A percentile compares a stretch with the other conserved stretches of the same genome.
phyloP scores from a whole-genome alignment of 2,113 vertebrate genomes.

The Microcebus lehilahytsara region DNA sequence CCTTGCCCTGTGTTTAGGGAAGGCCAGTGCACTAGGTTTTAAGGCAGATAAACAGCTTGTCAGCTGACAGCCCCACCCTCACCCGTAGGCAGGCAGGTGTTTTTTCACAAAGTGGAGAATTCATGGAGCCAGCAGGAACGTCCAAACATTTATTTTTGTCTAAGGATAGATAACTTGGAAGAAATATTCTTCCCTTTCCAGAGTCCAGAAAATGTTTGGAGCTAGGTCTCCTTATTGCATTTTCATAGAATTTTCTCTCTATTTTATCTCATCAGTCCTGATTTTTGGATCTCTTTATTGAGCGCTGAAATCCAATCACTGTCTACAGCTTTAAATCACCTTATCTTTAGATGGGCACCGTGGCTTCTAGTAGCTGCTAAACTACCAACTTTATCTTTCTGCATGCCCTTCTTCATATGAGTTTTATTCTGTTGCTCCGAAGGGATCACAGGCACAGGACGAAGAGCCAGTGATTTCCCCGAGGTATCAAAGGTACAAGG shows the following conservation, averaged over 20 bases:
- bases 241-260: neutral
- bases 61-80: neutral
- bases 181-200: neutral
- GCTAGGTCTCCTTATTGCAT: neutral
- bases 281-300: neutral
- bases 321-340: neutral
- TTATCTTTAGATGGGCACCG: neutral
- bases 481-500: neutral
- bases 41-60: constrained; percentile 6
- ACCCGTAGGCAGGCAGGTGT: neutral
- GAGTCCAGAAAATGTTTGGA: neutral
- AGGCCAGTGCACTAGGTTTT: neutral
- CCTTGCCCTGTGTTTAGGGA: neutral
- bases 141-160: constrained; percentile 39
- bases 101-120: neutral
- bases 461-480: neutral
- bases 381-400: neutral
- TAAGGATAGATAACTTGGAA: neutral
- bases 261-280: neutral
- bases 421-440: neutral
- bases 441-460: neutral
- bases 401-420: neutral
- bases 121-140: constrained; percentile 34
- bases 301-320: neutral
- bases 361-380: neutral